Evolutionary conservation across 1,140 invertebrate genomes (phyloP), one percentile per base, ranked within the genome.

Genomic region (Listronotus oregonensis): DNA sequence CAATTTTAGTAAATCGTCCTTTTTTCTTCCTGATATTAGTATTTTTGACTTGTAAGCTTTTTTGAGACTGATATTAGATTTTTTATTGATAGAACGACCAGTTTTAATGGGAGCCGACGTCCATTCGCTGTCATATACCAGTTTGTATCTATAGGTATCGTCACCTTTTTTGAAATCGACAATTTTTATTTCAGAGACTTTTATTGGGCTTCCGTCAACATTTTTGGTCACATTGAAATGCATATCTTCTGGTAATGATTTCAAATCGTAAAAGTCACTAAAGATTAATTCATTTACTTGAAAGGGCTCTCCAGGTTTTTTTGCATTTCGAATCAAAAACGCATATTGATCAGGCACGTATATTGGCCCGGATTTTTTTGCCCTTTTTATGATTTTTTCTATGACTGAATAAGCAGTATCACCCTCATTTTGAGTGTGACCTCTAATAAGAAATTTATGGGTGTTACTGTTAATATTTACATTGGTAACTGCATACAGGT

Each of bases 221-320:
- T 40, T 40, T 14, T 40, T 40, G 3, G 39, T 27, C 21, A 27
- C 21, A 27, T 27, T 27, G 21, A 27, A 27, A 27, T 5, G 2
- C 21, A 27, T 27, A 5, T 27, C 21, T 27, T 27, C 21, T 27
- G 21, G 21, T 27, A 40, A 40, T 10, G 39, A 40, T 40, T 40
- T 40, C n/a, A 40, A 40, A 40, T 40, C 39, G n/a, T 40, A 40
- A 40, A 40, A 40, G 39, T 40, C 39, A 10, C 39, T 40, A 40
- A 40, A 40, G 10, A 14, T 40, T 7, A 40, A 40, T 40, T 40
- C 39, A 14, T 40, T 40, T 40, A 40, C 39, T 40, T 40, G 39
- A 40, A 40, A 40, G 39, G 39, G 39, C 39, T 40, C 39, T 40
- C 39, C 39, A n/a, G 21, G 21, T 27, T 27, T 27, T 27, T 27